Percentiles rank a stretch among this genome's conserved stretches.
phyloP scores from a whole-genome alignment of 1,140 invertebrate species.

The Battus philenor region DNA sequence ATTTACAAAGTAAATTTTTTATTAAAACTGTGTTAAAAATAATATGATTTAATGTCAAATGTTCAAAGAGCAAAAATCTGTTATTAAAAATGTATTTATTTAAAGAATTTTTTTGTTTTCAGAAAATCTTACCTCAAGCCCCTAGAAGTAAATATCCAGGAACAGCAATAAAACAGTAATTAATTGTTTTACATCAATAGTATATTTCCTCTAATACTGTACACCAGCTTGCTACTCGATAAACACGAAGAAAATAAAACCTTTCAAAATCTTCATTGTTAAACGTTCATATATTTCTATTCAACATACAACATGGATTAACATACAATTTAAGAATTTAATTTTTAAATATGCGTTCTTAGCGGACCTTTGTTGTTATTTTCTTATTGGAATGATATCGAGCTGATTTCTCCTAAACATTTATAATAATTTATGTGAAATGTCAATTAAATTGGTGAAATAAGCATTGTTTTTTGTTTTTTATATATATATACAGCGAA shows the following conservation, averaged over 20 bases:
- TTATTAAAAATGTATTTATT: no score
- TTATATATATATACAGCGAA: conserved; percentile 62
- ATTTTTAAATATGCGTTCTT: conserved; percentile 41
- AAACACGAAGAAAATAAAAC: conserved; percentile 49
- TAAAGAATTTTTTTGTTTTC: conserved; percentile 27
- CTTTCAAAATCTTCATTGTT: conserved; percentile 45
- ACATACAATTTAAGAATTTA: conserved; percentile 61
- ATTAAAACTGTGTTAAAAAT: no score
- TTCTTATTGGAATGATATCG: conserved; percentile 66
- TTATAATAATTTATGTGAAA: conserved; percentile 29
- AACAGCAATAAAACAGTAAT: conserved; percentile 48
- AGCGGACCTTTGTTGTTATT: conserved; percentile 46
- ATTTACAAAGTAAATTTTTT: no score
- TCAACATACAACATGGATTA: conserved; percentile 70
- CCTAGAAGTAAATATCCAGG: conserved; percentile 19
- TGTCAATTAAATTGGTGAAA: conserved; percentile 43
- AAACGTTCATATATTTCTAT: conserved; percentile 69
- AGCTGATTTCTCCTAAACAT: conserved; percentile 52
- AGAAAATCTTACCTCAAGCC: conserved; percentile 28
- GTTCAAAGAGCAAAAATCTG: no score
- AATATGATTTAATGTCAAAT: no score
- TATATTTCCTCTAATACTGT: conserved; percentile 71
- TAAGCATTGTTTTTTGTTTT: conserved; percentile 48
- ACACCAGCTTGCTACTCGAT: conserved; percentile 43
- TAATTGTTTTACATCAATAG: conserved; percentile 40